These are phyloP conservation scores for Apodemus speciosus DNA, from an alignment of 2,113 vertebrate genomes.

Conservation along the genomic window DNA sequence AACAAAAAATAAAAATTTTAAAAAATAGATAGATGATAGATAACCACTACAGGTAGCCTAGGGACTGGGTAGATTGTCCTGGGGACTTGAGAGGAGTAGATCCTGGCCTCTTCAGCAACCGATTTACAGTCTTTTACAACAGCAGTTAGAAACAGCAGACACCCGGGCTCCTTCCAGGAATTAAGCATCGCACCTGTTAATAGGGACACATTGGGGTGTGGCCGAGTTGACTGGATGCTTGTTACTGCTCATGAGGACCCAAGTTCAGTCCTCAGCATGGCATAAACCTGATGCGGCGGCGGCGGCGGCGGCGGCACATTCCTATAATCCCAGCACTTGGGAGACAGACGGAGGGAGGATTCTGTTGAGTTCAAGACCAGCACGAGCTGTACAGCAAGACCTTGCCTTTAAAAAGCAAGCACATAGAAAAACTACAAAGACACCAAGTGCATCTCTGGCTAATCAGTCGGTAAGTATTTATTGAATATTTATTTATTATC, in stretches of 20 bases:
- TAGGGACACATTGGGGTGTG: accelerated
- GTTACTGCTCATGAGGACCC: too few relatives aligned
- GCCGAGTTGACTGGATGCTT: neutral
- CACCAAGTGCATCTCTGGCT: neutral
- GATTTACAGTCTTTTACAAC: neutral
- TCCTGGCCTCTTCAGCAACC: neutral
- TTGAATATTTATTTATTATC: neutral
- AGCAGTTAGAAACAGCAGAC: neutral
- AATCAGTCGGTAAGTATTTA: neutral
- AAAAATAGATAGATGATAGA: too few relatives aligned
- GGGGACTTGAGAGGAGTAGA: neutral
- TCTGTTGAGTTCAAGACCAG: neutral
- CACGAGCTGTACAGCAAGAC: neutral
- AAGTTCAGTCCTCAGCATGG: neutral
- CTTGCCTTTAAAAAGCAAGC: neutral
- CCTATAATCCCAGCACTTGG: neutral
- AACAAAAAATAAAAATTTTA: too few relatives aligned
- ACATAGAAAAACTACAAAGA: neutral
- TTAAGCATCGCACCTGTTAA: neutral
- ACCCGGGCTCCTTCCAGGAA: neutral
- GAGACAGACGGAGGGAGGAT: neutral
- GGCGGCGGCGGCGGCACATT: too few relatives aligned
- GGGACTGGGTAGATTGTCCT: neutral
- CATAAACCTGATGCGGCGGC: too few relatives aligned
- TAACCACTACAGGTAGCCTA: neutral